Evolutionary conservation across 1,140 invertebrate genomes (phyloP), one percentile per base, ranked within the genome.

Genomic region (Whitmania pigra): DNA sequence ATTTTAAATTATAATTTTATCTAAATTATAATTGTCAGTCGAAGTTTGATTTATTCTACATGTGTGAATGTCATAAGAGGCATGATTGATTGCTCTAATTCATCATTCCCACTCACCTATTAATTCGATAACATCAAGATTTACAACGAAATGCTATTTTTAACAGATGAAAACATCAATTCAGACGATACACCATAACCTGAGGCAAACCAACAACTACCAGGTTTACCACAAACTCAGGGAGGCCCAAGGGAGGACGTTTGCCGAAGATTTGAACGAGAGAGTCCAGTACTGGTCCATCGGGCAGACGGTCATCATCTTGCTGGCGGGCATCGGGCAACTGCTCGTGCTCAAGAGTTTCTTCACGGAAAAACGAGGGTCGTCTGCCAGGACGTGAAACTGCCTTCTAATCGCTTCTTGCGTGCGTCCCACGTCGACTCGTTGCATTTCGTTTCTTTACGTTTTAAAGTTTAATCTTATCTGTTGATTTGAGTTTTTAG

Each of bases 171-270:
- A 96, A 82, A 87, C 90, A 18, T 91, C 91, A n/a, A 87, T 90
- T 15, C 87, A 90, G 79, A 88, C 89, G 81, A 89, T 94, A 76
- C 91, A 96, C 79, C 89, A 91, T 78, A 88, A 88, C 74, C 80
- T 96, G 27, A 91, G 89, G 75, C 88, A 86, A 73, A 89, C 96
- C 55, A 85, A 92, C 57, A 93, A 97, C 80, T 90, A 90, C 77
- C 93, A 96, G 85, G 97, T 93, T 17, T 93, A 97, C 84, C 93
- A 97, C 82, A 86, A 93, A 71, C 82, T 97, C 74, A 86, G 91
- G 69, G 94, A 97, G 84, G 89, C 94, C 13, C 69, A 70, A 91
- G 94, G 92, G 53, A 87, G 93, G 60, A 94, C 94, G 80, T 84
- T 92, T 54, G 94, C 93, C 0, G 94, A 97, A 83, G 91, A 96